These are phyloP conservation scores for Agapornis roseicollis DNA, from an alignment of 2,113 vertebrate genomes.

Conservation along the genomic window DNA sequence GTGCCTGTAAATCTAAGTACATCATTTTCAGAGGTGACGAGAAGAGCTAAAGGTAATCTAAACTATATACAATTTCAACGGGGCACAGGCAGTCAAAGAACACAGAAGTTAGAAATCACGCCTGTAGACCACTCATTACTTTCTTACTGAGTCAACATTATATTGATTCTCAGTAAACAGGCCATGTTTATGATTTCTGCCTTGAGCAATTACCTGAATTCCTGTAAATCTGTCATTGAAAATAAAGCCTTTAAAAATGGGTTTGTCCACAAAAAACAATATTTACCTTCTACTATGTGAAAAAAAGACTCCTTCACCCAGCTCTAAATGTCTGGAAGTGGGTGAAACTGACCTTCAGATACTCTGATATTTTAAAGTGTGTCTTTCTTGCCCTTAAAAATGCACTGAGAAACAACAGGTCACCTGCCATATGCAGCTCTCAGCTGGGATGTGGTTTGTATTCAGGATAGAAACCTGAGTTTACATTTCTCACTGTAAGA, in stretches of 20 bases:
- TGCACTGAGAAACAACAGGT: not conserved
- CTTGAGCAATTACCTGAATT: not conserved
- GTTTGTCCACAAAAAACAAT: not conserved
- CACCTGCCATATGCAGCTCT: not conserved
- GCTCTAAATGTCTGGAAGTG: not conserved
- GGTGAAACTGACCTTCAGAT: not conserved
- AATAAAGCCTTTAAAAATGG: not conserved
- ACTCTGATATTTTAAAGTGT: not conserved
- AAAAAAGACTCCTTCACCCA: not conserved
- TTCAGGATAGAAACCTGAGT: not conserved
- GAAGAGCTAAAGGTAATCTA: not conserved
- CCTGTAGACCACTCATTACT: not conserved
- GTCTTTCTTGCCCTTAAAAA: not conserved
- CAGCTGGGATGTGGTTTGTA: not conserved
- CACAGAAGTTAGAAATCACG: not conserved
- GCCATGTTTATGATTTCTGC: not conserved
- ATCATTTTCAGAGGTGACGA: not conserved
- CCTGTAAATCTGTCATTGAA: not conserved
- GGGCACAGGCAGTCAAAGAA: not conserved
- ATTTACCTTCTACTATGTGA: not conserved
- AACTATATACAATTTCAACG: not conserved
- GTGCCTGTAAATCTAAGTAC: not conserved
- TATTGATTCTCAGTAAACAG: not conserved
- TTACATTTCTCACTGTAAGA: not conserved
- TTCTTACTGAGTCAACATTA: not conserved